Percentiles rank a stretch among this genome's conserved stretches.
phyloP scores from a whole-genome alignment of 2,797 vertebrate genomes.

The Macrochelys suwanniensis region DNA sequence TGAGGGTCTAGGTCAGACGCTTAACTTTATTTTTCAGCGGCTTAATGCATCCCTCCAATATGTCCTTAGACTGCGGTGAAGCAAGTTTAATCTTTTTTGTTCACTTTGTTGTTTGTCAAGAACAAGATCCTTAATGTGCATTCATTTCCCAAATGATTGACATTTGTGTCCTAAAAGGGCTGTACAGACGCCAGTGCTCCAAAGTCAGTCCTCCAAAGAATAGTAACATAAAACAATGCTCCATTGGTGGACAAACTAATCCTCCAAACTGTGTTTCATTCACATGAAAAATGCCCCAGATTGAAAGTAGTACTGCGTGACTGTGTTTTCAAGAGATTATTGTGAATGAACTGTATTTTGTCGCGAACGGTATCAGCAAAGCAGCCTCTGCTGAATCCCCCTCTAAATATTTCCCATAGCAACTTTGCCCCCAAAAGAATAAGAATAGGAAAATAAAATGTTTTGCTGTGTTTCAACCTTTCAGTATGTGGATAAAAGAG shows the following conservation, averaged over 20 bases:
- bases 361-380: slow-evolving; percentile 34
- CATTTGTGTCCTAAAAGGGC: slow-evolving; percentile 57
- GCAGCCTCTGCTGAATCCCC: not conserved
- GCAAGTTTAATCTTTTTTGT: not conserved
- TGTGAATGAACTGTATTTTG: slow-evolving; percentile 50
- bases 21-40: not conserved
- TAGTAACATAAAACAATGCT: slow-evolving; percentile 51
- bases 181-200: slow-evolving; percentile 26
- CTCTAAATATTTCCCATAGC: slow-evolving; percentile 37
- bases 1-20: not conserved
- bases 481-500: not conserved
- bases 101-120: slow-evolving; percentile 21
- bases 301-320: slow-evolving; percentile 53
- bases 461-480: not conserved
- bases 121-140: slow-evolving; percentile 56
- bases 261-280: slow-evolving; percentile 68
- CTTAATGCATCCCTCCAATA: not conserved
- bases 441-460: slow-evolving; percentile 14
- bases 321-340: slow-evolving; percentile 58
- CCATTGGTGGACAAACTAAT: slow-evolving; percentile 67
- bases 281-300: slow-evolving; percentile 59
- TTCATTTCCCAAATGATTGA: slow-evolving; percentile 49
- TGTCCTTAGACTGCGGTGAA: not conserved
- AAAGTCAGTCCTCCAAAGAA: slow-evolving; percentile 48
- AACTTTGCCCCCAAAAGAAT: slow-evolving; percentile 32